Conservation (phyloP, 2,888 invertebrate species). For the Nebria salina region DNA sequence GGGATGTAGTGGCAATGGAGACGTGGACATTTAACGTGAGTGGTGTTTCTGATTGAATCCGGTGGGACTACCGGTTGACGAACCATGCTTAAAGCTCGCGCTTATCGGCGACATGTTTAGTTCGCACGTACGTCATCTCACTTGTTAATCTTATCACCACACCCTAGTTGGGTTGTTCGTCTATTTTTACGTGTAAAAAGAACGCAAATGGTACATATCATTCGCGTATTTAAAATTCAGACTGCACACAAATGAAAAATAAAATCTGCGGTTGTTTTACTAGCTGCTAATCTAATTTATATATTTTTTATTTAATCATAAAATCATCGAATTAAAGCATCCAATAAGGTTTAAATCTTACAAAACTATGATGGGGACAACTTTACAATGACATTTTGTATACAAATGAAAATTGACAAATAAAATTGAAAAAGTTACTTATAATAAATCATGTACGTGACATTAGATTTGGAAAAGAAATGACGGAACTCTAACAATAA, state of each 20-base stretch:
- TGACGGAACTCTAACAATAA: not conserved
- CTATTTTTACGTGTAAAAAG: no score
- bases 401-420: not conserved
- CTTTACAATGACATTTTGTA: not conserved
- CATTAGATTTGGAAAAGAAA: not conserved
- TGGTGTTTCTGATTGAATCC: not conserved
- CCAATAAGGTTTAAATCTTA: no score
- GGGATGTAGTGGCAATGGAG: not conserved
- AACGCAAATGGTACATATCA: no score
- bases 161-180: no score
- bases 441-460: not conserved
- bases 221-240: no score
- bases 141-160: not conserved
- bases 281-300: no score
- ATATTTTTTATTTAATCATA: no score
- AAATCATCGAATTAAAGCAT: no score
- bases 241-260: no score
- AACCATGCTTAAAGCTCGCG: not conserved
- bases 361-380: not conserved
- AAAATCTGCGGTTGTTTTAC: no score
- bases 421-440: not conserved
- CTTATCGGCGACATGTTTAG: not conserved
- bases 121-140: not conserved
- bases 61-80: not conserved
- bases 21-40: not conserved